A percentile compares a stretch with the other conserved stretches of the same genome.
Conservation (phyloP, 2,113 vertebrate species). For the Paedocypris sp. region DNA sequence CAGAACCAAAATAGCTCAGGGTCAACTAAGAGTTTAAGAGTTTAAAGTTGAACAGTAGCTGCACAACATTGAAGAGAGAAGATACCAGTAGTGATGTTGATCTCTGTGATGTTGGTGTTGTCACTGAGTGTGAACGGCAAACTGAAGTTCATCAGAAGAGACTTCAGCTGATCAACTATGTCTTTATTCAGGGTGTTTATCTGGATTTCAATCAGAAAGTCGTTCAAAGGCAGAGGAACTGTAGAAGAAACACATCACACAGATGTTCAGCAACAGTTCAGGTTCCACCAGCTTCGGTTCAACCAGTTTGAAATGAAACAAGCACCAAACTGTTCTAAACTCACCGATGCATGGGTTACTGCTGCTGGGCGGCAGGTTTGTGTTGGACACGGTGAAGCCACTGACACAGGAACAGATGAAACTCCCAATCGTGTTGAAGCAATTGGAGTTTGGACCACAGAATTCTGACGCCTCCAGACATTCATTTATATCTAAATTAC, state of each 20-base stretch:
- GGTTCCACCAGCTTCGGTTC: too few relatives aligned
- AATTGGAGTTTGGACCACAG: background rate
- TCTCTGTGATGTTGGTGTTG: slow-evolving; percentile 18
- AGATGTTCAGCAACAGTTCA: too few relatives aligned
- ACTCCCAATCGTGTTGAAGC: background rate
- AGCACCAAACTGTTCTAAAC: background rate
- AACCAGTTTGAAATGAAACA: background rate
- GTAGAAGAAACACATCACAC: background rate
- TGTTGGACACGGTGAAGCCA: background rate
- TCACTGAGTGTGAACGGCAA: slow-evolving; percentile 13
- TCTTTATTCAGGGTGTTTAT: slow-evolving; percentile 21
- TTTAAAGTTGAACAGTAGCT: background rate
- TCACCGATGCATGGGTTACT: background rate
- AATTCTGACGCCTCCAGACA: background rate
- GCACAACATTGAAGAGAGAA: background rate
- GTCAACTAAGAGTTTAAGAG: background rate
- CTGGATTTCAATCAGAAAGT: slow-evolving; percentile 35
- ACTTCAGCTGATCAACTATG: slow-evolving; percentile 20
- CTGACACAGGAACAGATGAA: background rate
- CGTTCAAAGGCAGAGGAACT: slow-evolving; percentile 6
- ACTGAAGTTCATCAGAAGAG: background rate
- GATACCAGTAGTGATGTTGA: slow-evolving; percentile 41
- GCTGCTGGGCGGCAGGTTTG: background rate
- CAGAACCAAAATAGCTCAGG: background rate
- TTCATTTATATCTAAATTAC: background rate